Conservation (phyloP, 2,797 vertebrate species). For the Cuculus canorus region DNA sequence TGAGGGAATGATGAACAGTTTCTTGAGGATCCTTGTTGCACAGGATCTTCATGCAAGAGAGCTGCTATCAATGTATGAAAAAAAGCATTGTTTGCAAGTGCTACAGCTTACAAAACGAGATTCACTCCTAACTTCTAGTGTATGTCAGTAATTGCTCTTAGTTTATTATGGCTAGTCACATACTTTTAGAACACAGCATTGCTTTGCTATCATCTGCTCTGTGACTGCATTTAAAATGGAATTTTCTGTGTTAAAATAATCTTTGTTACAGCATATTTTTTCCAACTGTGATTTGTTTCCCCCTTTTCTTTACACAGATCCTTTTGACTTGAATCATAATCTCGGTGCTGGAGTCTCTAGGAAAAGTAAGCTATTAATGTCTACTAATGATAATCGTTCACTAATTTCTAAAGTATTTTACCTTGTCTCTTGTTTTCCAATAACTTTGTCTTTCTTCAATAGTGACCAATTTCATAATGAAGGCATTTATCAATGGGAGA, state of each 20-base stretch:
- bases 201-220: neutral
- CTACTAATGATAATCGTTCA: neutral
- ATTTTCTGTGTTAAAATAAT: neutral
- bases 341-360: constrained; percentile 98
- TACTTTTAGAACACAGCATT: neutral
- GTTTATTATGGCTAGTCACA: neutral
- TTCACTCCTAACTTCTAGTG: neutral
- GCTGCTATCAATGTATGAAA: neutral
- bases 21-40: neutral
- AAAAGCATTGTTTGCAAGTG: neutral
- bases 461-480: constrained; percentile 99
- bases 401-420: neutral
- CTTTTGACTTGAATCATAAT: constrained; percentile 99
- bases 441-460: constrained; percentile 60
- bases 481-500: constrained; percentile 98
- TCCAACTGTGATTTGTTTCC: neutral
- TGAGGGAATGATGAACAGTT: neutral
- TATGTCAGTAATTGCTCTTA: neutral
- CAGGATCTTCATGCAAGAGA: neutral
- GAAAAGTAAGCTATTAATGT: constrained; percentile 88
- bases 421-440: neutral
- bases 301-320: constrained; percentile 80
- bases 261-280: neutral
- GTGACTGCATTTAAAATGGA: neutral
- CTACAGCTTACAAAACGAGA: neutral